Evolutionary conservation across 1,140 invertebrate genomes (phyloP).

Genomic region (Nasonia giraulti): DNA sequence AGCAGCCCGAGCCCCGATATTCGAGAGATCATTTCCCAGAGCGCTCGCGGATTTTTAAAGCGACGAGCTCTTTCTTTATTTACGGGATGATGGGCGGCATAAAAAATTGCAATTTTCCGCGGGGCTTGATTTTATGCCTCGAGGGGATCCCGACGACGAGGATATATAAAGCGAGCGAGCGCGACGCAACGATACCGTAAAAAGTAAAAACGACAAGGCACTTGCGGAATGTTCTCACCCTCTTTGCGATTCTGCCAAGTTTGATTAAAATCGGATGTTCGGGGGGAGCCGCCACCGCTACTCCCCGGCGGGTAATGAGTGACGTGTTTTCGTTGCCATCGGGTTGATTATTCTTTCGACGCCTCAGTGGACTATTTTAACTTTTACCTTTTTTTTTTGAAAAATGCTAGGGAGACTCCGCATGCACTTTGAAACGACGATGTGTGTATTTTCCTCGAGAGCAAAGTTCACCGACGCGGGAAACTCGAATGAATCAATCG

Average conservation of each 20-base stretch:
- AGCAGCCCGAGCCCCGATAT: neutral
- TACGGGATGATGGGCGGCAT: neutral
- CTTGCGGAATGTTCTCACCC: neutral
- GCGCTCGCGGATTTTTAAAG: neutral
- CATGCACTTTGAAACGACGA: too few species aligned
- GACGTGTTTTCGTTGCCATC: neutral
- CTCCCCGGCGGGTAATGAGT: conserved; percentile 34
- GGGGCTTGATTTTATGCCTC: neutral
- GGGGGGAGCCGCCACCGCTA: neutral
- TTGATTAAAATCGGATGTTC: conserved; percentile 30
- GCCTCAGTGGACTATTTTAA: neutral
- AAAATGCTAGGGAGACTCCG: too few species aligned
- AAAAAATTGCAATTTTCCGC: conserved; percentile 23
- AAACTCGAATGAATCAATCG: neutral
- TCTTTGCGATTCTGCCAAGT: conserved; percentile 18
- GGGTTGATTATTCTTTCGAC: neutral
- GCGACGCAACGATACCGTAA: neutral
- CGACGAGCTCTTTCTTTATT: neutral
- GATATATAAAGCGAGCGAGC: neutral
- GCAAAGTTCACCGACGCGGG: too few species aligned
- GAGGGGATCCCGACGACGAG: neutral
- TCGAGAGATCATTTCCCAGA: neutral
- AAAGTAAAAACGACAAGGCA: neutral
- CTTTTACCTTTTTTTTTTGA: neutral
- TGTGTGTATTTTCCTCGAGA: too few species aligned